phyloP scores from a whole-genome alignment of 2,797 vertebrate species.

The Knipowitschia caucasica region DNA sequence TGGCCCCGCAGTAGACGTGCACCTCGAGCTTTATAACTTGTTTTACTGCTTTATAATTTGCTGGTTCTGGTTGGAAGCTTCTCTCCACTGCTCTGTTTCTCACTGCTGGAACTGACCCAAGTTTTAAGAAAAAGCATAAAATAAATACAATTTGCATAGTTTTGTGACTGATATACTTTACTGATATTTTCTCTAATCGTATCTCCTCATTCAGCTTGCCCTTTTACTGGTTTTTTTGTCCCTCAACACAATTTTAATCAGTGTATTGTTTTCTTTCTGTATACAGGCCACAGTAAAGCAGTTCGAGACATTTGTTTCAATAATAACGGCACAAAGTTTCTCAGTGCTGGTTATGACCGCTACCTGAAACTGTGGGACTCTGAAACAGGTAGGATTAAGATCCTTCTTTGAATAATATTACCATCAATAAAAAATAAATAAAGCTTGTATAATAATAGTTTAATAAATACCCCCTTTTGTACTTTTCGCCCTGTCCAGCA shows the following conservation, averaged over 20 bases:
- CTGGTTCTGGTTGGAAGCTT: slow-evolving; percentile 12
- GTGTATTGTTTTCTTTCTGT: slow-evolving; percentile 8
- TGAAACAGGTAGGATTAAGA: slow-evolving; percentile 90
- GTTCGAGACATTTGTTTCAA: slow-evolving; percentile 97
- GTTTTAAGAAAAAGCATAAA: slow-evolving; percentile 22
- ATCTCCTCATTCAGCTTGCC: slow-evolving; percentile 13
- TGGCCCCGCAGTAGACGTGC: neutral
- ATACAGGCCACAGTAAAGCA: slow-evolving; percentile 96
- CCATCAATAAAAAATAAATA: too few species aligned
- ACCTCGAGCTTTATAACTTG: neutral
- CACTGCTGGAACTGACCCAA: slow-evolving; percentile 40
- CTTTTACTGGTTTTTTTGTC: neutral
- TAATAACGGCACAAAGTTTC: slow-evolving; percentile 88
- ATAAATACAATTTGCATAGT: too few species aligned
- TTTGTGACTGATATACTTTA: slow-evolving; percentile 21
- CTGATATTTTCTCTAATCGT: slow-evolving; percentile 6
- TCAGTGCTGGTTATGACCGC: slow-evolving; percentile 94
- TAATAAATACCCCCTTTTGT: neutral
- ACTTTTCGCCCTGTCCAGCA: slow-evolving; percentile 55
- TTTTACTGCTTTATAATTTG: slow-evolving; percentile 20
- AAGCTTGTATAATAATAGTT: neutral
- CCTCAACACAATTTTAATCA: neutral
- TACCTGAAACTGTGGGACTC: slow-evolving; percentile 97
- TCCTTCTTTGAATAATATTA: too few species aligned
- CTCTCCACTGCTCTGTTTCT: slow-evolving; percentile 45